Conservation (phyloP, 2,113 vertebrate species). For the Desmodus rotundus region DNA sequence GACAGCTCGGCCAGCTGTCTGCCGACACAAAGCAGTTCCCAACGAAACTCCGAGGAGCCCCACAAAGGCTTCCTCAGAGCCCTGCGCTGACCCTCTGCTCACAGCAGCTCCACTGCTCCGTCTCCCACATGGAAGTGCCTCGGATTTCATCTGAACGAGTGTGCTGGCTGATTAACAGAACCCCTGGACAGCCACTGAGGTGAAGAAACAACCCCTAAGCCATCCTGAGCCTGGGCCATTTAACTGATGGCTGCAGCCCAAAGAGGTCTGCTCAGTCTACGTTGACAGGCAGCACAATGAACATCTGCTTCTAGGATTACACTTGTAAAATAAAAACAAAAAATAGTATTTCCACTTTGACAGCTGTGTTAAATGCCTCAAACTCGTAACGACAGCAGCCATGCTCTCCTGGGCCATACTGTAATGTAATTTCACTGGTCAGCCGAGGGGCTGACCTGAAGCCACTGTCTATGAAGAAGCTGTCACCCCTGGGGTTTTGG, state of each 20-base stretch:
- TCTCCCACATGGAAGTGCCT: not conserved
- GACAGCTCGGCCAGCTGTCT: not conserved
- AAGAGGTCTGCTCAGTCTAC: not conserved
- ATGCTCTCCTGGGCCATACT: not conserved
- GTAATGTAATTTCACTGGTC: accelerated
- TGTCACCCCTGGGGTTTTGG: not conserved
- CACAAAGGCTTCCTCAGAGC: not conserved
- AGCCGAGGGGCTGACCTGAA: not conserved
- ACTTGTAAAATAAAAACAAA: not conserved
- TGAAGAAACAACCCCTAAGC: not conserved
- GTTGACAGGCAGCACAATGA: not conserved
- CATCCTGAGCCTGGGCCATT: not conserved
- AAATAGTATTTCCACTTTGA: not conserved
- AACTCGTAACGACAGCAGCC: not conserved
- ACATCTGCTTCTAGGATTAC: not conserved
- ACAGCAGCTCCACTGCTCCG: not conserved
- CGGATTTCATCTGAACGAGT: accelerated
- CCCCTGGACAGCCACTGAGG: not conserved
- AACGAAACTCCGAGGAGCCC: not conserved
- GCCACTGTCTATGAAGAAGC: not conserved
- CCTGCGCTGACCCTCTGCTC: not conserved
- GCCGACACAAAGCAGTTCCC: not conserved
- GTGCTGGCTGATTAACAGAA: not conserved
- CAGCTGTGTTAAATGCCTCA: not conserved
- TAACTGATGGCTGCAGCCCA: not conserved